Percentiles rank a stretch among this genome's conserved stretches.
Evolutionary conservation across 2,113 vertebrate species (phyloP).

Genomic region (Etheostoma cragini): DNA sequence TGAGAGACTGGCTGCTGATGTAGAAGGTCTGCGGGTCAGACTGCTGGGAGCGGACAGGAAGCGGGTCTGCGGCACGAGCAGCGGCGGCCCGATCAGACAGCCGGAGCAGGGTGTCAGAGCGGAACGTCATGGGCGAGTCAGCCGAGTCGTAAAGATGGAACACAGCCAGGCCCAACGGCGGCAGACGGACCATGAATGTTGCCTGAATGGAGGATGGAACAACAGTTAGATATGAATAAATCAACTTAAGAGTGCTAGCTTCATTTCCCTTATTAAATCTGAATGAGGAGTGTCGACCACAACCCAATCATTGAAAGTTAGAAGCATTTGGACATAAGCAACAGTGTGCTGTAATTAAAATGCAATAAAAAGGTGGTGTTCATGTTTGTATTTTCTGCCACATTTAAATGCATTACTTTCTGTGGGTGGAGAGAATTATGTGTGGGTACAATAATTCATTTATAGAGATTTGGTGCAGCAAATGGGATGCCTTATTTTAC

Average conservation of each 20-base stretch:
- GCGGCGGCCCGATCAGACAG: constrained; percentile 79
- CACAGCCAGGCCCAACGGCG: constrained; percentile 88
- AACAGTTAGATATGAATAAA: background rate
- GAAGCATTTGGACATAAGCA: constrained; percentile 34
- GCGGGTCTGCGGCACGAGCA: constrained; percentile 73
- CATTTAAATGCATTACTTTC: constrained; percentile 12
- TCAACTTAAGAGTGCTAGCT: background rate
- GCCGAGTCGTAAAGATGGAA: constrained; percentile 89
- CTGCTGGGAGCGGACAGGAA: constrained; percentile 87
- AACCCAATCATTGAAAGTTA: constrained; percentile 25
- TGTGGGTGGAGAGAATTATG: background rate
- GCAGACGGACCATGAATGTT: constrained; percentile 90
- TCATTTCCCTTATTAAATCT: constrained; percentile 16
- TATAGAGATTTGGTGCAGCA: background rate
- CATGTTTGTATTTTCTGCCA: constrained; percentile 6
- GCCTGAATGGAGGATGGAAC: constrained; percentile 79
- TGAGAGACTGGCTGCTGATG: constrained; percentile 90
- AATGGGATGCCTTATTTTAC: background rate
- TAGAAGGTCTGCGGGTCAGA: constrained; percentile 85
- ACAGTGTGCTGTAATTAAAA: constrained; percentile 40
- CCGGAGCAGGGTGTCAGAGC: constrained; percentile 87
- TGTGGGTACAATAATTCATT: background rate
- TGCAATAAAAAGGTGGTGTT: constrained; percentile 22
- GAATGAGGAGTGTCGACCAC: background rate
- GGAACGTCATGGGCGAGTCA: constrained; percentile 80